Percentiles rank a stretch among this genome's conserved stretches.
Conservation (phyloP, 2,797 vertebrate species). For the Sandelia bainsii region DNA sequence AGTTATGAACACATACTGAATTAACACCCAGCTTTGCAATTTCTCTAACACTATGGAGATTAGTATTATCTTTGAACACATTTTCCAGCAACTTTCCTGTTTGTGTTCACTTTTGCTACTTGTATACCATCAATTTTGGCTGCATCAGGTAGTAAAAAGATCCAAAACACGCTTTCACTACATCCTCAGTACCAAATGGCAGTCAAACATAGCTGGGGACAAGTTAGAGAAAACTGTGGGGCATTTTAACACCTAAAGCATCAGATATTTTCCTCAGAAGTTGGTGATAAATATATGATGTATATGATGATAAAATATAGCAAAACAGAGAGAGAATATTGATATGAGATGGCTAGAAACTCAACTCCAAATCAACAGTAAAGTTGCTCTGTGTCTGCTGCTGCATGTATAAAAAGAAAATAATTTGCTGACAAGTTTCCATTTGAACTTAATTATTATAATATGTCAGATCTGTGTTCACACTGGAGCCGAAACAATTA, state of each 20-base stretch:
- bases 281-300: too few species aligned
- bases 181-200: not conserved
- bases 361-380: not conserved
- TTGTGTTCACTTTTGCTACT: not conserved
- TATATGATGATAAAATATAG: not conserved
- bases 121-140: not conserved
- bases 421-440: not conserved
- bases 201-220: not conserved
- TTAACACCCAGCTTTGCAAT: not conserved
- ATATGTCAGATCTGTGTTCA: not conserved
- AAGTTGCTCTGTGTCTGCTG: not conserved
- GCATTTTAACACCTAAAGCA: not conserved
- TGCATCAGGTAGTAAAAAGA: not conserved
- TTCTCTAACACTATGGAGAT: not conserved
- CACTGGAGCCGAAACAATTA: not conserved
- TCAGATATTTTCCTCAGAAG: not conserved
- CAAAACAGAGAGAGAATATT: not conserved
- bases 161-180: not conserved
- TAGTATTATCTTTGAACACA: not conserved
- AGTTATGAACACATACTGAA: not conserved
- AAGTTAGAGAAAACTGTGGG: not conserved
- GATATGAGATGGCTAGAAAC: not conserved
- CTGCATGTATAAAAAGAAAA: conserved; percentile 6
- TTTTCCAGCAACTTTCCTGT: not conserved
- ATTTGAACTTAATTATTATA: not conserved